Conservation (phyloP, 2,797 vertebrate genomes). For the Phrynocephalus forsythii region DNA sequence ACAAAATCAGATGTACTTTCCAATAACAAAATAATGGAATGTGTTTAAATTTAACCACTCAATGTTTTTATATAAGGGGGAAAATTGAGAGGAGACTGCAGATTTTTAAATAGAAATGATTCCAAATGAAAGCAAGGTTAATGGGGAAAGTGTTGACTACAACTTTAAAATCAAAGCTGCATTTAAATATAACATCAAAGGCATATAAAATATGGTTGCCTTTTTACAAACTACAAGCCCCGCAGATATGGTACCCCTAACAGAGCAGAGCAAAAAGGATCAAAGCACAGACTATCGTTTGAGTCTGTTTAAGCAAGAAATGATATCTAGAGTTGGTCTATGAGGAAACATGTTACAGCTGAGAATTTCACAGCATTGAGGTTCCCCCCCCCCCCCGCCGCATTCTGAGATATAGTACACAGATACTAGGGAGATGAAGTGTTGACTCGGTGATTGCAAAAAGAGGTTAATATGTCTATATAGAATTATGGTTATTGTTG, state of each 20-base stretch:
- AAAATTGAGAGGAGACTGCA: slow-evolving; percentile 43
- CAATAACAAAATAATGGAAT: slow-evolving; percentile 19
- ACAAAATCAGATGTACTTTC: slow-evolving; percentile 17
- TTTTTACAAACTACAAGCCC: slow-evolving; percentile 72
- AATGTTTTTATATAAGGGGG: slow-evolving; percentile 26
- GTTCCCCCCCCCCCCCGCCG: too few relatives aligned
- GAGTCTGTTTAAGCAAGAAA: slow-evolving; percentile 69
- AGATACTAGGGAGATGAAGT: slow-evolving; percentile 52
- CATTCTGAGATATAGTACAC: slow-evolving; percentile 52
- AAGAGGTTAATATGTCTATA: neutral
- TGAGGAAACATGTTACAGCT: slow-evolving; percentile 63
- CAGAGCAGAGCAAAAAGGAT: slow-evolving; percentile 66
- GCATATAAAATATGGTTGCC: slow-evolving; percentile 69
- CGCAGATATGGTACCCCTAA: slow-evolving; percentile 64
- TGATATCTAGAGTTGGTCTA: slow-evolving; percentile 66
- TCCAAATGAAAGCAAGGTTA: slow-evolving; percentile 65
- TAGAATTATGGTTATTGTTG: neutral
- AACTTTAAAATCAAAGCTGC: slow-evolving; percentile 74
- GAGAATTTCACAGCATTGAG: slow-evolving; percentile 56
- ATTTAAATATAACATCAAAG: slow-evolving; percentile 73
- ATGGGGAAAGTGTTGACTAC: slow-evolving; percentile 65
- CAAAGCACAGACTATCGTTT: slow-evolving; percentile 65
- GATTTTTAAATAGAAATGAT: slow-evolving; percentile 63
- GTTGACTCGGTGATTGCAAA: neutral
- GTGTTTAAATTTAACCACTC: slow-evolving; percentile 27